These are phyloP conservation scores for Ophiothrix spiculata DNA, from an alignment of 35 echinoderm and acorn worm genomes.

Conservation along the genomic window DNA sequence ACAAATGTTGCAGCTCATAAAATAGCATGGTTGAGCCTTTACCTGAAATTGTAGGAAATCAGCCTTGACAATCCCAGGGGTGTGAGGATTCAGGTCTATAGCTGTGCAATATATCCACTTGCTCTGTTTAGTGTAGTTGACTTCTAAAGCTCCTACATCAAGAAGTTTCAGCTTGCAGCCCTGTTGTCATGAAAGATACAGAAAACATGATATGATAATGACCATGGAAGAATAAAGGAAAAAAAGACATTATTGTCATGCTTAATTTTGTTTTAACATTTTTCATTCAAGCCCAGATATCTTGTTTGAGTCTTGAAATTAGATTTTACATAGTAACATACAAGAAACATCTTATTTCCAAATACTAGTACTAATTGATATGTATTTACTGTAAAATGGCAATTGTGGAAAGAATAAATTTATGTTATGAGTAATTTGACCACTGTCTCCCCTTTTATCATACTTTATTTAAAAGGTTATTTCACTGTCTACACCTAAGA, in stretches of 20 bases:
- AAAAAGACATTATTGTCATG: neutral
- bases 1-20: too few relatives aligned
- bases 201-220: neutral
- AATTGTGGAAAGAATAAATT: neutral
- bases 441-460: too few relatives aligned
- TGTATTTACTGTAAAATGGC: too few relatives aligned
- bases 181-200: slow-evolving; percentile 24
- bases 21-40: neutral
- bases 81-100: slow-evolving; percentile 78
- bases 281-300: neutral
- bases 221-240: neutral
- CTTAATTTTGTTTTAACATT: neutral
- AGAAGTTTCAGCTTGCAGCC: slow-evolving; percentile 47
- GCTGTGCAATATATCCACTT: slow-evolving; percentile 74
- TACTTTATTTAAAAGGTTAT: too few relatives aligned
- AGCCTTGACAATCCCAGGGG: slow-evolving; percentile 42
- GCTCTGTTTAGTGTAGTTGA: slow-evolving; percentile 76
- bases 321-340: neutral
- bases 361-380: too few relatives aligned
- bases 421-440: neutral
- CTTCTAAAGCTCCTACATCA: slow-evolving; percentile 85
- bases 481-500: too few relatives aligned
- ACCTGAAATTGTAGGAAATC: slow-evolving; percentile 82
- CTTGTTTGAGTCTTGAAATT: neutral
- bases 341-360: too few relatives aligned